These are phyloP conservation scores for Sesamia inferens DNA, from an alignment of 2,888 invertebrate species.

Conservation along the genomic window DNA sequence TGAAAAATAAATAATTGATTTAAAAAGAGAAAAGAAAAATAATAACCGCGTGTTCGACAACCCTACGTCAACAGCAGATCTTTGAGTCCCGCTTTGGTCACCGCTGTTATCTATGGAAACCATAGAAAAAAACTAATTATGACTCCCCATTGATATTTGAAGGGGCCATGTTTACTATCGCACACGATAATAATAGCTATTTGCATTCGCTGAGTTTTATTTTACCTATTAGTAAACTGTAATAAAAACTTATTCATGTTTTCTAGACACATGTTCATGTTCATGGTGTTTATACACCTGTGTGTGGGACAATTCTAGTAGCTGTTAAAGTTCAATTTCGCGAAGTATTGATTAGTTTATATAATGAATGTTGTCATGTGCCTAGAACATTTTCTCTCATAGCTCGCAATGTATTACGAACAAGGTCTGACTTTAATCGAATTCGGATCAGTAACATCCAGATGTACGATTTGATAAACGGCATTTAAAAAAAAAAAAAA, in stretches of 20 bases:
- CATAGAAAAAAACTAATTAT: constrained; percentile 86
- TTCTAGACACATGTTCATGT: not conserved
- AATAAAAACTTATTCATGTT: not conserved
- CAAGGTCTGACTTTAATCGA: not conserved
- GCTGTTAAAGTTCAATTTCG: not conserved
- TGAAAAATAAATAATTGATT: not conserved
- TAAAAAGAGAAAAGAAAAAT: not conserved
- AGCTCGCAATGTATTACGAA: not conserved
- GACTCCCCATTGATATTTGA: constrained; percentile 79
- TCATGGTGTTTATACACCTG: not conserved
- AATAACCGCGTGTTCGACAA: constrained; percentile 55
- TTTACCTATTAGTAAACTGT: not conserved
- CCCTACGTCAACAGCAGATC: constrained; percentile 75
- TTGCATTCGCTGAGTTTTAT: constrained; percentile 27
- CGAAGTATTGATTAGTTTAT: not conserved
- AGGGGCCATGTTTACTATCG: constrained; percentile 71
- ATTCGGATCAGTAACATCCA: not conserved
- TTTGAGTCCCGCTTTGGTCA: constrained; percentile 76
- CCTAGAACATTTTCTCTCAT: not conserved
- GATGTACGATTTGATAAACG: not conserved
- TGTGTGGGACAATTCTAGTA: not conserved
- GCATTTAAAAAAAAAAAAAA: not conserved
- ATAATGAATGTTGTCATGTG: not conserved
- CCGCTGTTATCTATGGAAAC: constrained; percentile 84
- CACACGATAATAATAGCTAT: constrained; percentile 60